A percentile compares a stretch with the other conserved stretches of the same genome.
Evolutionary conservation across 2,888 invertebrate genomes (phyloP).

Genomic region (Argyresthia goedartella): DNA sequence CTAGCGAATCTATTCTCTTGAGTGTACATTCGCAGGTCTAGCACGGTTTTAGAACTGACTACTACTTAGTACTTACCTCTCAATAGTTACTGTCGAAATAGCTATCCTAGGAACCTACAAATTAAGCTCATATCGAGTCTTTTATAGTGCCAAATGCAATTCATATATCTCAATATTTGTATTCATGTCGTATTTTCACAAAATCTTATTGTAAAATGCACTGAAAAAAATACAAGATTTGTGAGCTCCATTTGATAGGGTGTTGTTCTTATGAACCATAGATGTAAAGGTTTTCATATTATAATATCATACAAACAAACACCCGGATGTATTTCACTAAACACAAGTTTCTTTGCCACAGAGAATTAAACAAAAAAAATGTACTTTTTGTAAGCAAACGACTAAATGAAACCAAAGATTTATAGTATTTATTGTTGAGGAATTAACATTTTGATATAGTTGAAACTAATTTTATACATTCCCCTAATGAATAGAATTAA

Average conservation of each 20-base stretch:
- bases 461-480: constrained; percentile 60
- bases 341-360: constrained; percentile 23
- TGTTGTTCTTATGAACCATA: constrained; percentile 28
- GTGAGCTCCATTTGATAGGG: constrained; percentile 15
- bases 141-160: constrained; percentile 22
- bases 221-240: constrained; percentile 6
- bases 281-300: constrained; percentile 18
- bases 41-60: constrained; percentile 20
- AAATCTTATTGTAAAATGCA: constrained; percentile 10
- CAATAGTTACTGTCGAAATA: too few species aligned
- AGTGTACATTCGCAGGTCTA: constrained; percentile 21
- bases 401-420: constrained; percentile 67
- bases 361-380: constrained; percentile 21
- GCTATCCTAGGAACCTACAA: constrained; percentile 18
- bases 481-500: constrained; percentile 29
- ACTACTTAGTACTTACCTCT: constrained; percentile 19
- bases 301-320: constrained; percentile 8
- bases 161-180: constrained; percentile 9
- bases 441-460: constrained; percentile 51
- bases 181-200: constrained; percentile 11
- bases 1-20: constrained; percentile 15
- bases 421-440: constrained; percentile 65
- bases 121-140: constrained; percentile 26
- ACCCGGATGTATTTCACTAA: background rate
- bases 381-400: constrained; percentile 47